Conservation (phyloP, 1,140 invertebrate species). For the Scaptomyza hsui region DNA sequence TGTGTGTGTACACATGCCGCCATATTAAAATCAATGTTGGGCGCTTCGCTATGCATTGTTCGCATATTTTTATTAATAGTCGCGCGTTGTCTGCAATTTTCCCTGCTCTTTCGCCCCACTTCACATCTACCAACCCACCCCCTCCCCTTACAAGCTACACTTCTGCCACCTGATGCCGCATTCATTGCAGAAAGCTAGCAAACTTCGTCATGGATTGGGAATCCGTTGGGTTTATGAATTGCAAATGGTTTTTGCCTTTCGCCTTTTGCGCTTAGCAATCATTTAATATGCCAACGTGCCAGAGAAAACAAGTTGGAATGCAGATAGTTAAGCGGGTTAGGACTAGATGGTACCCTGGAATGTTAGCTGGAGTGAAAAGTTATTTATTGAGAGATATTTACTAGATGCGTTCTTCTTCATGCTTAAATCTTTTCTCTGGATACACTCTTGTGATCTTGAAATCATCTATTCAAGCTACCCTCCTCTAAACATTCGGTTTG, state of each 20-base stretch:
- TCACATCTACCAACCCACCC: conserved; percentile 7
- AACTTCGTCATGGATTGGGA: conserved; percentile 24
- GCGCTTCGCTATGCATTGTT: conserved; percentile 62
- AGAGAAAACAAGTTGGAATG: conserved; percentile 45
- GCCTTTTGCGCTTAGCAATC: conserved; percentile 71
- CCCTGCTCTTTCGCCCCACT: conserved; percentile 19
- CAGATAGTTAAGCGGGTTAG: neutral
- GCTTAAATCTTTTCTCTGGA: too few relatives aligned
- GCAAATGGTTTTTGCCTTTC: conserved; percentile 67
- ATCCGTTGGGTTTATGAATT: conserved; percentile 58
- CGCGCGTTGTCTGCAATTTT: conserved; percentile 73
- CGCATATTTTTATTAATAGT: conserved; percentile 77
- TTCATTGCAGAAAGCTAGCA: conserved; percentile 15
- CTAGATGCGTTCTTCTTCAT: too few relatives aligned
- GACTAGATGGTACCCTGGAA: neutral
- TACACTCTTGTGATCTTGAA: too few relatives aligned
- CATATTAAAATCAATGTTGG: conserved; percentile 72
- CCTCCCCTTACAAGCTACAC: conserved; percentile 2
- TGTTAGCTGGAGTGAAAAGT: too few relatives aligned
- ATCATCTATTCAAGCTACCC: neutral
- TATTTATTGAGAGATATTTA: too few relatives aligned
- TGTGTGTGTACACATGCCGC: conserved; percentile 36
- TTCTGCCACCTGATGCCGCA: conserved; percentile 20
- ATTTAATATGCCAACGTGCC: conserved; percentile 72
- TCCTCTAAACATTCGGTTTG: neutral